Conservation (phyloP, 2,888 invertebrate genomes). For the Cheilosia scutellata region DNA sequence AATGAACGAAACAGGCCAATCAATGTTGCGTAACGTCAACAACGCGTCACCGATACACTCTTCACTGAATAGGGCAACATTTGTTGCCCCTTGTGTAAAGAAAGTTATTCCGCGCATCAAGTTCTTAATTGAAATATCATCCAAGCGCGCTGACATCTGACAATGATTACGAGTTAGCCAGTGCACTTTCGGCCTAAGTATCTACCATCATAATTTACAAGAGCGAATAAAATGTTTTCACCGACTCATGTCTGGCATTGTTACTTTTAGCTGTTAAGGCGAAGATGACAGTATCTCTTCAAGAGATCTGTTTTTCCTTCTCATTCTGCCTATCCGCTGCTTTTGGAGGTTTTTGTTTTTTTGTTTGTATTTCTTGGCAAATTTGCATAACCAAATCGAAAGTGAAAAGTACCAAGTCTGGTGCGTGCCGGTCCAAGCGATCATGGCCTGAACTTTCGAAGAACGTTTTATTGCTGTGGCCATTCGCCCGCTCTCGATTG, state of each 20-base stretch:
- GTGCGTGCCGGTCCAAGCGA: constrained; percentile 45
- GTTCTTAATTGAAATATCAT: constrained; percentile 61
- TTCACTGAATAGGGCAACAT: constrained; percentile 6
- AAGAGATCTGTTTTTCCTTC: constrained; percentile 23
- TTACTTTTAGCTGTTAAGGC: constrained; percentile 4
- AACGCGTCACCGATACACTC: background rate
- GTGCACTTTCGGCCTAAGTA: constrained; percentile 33
- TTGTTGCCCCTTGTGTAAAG: constrained; percentile 44
- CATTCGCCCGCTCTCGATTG: background rate
- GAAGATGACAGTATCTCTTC: constrained; percentile 37
- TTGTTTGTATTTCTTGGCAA: background rate
- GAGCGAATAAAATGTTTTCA: constrained; percentile 48
- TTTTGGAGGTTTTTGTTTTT: constrained; percentile 18
- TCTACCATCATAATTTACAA: constrained; percentile 55
- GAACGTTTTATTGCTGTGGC: background rate
- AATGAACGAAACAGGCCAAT: constrained; percentile 30
- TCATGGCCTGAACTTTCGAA: constrained; percentile 57
- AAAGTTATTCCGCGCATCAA: constrained; percentile 49
- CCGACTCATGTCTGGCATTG: constrained; percentile 30
- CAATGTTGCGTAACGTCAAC: constrained; percentile 52
- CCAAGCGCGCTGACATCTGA: constrained; percentile 20
- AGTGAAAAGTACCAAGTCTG: constrained; percentile 63
- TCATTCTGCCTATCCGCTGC: constrained; percentile 15
- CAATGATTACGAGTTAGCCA: constrained; percentile 31
- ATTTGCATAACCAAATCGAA: constrained; percentile 75